phyloP scores from a whole-genome alignment of 2,113 vertebrate species.

The Mirza zaza region DNA sequence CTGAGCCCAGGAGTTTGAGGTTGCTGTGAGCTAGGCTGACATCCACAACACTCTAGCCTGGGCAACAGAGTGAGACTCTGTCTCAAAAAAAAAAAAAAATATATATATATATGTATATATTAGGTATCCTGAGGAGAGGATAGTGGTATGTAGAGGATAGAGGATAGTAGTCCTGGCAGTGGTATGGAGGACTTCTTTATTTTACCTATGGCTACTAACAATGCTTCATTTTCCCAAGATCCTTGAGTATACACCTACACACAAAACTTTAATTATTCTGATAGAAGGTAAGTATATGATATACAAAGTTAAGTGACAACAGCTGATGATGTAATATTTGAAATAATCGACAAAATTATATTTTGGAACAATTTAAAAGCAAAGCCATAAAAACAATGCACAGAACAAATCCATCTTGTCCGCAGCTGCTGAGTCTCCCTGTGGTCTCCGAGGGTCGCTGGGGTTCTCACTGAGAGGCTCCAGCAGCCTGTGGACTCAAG shows the following conservation, averaged over 20 bases:
- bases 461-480: not conserved
- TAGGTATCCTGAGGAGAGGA: not conserved
- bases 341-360: not conserved
- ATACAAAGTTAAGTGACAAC: not conserved
- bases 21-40: no score
- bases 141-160: no score
- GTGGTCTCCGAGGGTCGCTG: not conserved
- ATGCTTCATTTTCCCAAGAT: not conserved
- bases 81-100: no score
- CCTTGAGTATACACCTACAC: not conserved
- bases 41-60: no score
- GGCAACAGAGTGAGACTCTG: no score
- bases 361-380: slow-evolving; percentile 8
- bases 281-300: not conserved
- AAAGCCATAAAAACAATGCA: not conserved
- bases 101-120: no score
- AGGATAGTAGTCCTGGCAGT: not conserved
- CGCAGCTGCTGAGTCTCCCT: not conserved
- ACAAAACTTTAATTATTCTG: not conserved
- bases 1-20: no score
- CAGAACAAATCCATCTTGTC: not conserved
- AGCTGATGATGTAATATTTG: not conserved
- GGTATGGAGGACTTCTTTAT: not conserved
- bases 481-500: not conserved
- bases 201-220: not conserved